Evolutionary conservation across 2,888 invertebrate genomes (phyloP).

Genomic region (Melanophora roralis): DNA sequence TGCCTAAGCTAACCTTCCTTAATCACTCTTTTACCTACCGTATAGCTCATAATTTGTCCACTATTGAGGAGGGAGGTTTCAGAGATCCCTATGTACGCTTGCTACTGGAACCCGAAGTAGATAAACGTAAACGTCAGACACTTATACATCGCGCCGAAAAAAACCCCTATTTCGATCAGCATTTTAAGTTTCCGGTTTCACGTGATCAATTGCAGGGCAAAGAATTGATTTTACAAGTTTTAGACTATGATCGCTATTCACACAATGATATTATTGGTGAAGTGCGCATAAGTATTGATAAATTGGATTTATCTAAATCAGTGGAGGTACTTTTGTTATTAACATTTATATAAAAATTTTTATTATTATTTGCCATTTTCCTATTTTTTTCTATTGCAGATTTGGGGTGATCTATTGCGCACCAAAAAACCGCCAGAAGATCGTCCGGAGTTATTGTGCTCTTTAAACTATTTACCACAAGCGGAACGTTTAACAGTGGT

Average conservation of each 20-base stretch:
- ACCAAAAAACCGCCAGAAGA: slow-evolving; percentile 90
- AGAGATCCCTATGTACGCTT: slow-evolving; percentile 93
- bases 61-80: slow-evolving; percentile 91
- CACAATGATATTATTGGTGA: slow-evolving; percentile 93
- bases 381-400: no score
- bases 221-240: slow-evolving; percentile 79
- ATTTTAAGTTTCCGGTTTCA: slow-evolving; percentile 94
- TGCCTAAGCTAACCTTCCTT: not conserved
- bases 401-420: slow-evolving; percentile 92
- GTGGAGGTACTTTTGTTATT: slow-evolving; percentile 77
- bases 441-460: slow-evolving; percentile 88
- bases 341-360: not conserved
- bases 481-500: slow-evolving; percentile 91
- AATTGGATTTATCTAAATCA: slow-evolving; percentile 83
- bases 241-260: slow-evolving; percentile 82
- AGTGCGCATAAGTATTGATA: slow-evolving; percentile 86
- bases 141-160: slow-evolving; percentile 89
- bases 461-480: slow-evolving; percentile 91
- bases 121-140: slow-evolving; percentile 90
- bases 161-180: slow-evolving; percentile 93
- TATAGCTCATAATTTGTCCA: slow-evolving; percentile 88
- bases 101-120: slow-evolving; percentile 88
- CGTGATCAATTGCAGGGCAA: slow-evolving; percentile 91
- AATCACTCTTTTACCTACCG: not conserved
- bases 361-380: not conserved